Evolutionary conservation across 2,113 vertebrate species (phyloP).

Genomic region (Gambusia holbrooki): DNA sequence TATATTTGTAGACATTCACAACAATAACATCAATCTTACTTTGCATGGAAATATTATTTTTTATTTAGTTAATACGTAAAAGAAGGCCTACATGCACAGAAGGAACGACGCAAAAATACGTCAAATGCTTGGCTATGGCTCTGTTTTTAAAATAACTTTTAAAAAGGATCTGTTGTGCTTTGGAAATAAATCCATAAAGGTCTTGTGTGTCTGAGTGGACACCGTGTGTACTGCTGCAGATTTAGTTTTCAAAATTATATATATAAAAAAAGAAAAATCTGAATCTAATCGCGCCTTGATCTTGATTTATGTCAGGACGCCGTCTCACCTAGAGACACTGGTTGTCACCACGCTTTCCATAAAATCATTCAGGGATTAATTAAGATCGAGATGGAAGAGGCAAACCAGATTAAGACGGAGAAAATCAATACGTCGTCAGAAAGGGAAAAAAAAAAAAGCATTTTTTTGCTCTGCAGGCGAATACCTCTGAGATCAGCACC

Average conservation of each 20-base stretch:
- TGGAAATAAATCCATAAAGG: background rate
- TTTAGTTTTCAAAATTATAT: background rate
- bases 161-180: background rate
- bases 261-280: background rate
- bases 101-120: background rate
- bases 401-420: conserved; percentile 19
- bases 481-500: conserved; percentile 45
- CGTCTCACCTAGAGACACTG: background rate
- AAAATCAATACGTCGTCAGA: conserved; percentile 29
- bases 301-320: conserved; percentile 5
- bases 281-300: conserved; percentile 15
- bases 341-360: background rate
- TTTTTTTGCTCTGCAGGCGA: background rate
- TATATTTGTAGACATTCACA: background rate
- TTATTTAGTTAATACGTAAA: too few relatives aligned
- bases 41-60: background rate
- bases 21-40: background rate
- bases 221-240: background rate
- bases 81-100: background rate
- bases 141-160: background rate
- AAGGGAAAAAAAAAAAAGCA: conserved; percentile 12
- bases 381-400: conserved; percentile 9
- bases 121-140: background rate
- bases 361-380: conserved; percentile 19
- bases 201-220: background rate